These are phyloP conservation scores for Sebastes steindachneri DNA, from an alignment of 2,797 vertebrate species.

Conservation along the genomic window DNA sequence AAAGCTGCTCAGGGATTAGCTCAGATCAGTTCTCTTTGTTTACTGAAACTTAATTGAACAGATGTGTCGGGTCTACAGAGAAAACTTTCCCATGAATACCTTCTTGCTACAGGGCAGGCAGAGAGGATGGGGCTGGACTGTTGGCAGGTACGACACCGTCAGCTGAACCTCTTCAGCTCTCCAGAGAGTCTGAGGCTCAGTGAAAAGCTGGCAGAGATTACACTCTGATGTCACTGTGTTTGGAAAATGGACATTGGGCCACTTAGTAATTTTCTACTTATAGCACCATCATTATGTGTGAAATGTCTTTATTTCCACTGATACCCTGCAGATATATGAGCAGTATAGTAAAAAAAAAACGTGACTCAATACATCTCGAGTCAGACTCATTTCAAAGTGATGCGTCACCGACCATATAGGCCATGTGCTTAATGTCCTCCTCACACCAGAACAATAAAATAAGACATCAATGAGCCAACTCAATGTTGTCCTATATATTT, in stretches of 20 bases:
- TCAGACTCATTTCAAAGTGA: background rate
- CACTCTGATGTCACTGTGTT: slow-evolving; percentile 29
- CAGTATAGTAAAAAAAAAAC: background rate
- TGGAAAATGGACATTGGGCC: slow-evolving; percentile 12
- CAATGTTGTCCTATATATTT: too few relatives aligned
- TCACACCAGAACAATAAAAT: background rate
- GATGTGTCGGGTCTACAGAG: background rate
- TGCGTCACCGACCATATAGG: background rate
- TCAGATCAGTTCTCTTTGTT: slow-evolving; percentile 26
- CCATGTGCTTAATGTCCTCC: background rate
- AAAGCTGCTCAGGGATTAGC: background rate
- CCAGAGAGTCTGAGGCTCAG: background rate
- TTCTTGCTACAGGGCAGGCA: slow-evolving; percentile 21
- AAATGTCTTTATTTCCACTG: slow-evolving; percentile 1
- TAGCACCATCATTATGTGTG: slow-evolving; percentile 14
- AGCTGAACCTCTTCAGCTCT: slow-evolving; percentile 15
- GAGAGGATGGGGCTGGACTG: background rate
- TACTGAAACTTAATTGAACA: slow-evolving; percentile 18
- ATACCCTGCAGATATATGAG: slow-evolving; percentile 6
- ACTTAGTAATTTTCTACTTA: slow-evolving; percentile 19
- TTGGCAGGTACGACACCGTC: slow-evolving; percentile 17
- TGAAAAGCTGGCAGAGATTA: slow-evolving; percentile 7
- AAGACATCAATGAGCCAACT: background rate
- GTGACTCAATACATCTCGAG: background rate
- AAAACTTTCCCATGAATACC: slow-evolving; percentile 20